These are phyloP conservation scores for Rhinatrema bivittatum DNA, from an alignment of 2,797 vertebrate species.

Conservation along the genomic window DNA sequence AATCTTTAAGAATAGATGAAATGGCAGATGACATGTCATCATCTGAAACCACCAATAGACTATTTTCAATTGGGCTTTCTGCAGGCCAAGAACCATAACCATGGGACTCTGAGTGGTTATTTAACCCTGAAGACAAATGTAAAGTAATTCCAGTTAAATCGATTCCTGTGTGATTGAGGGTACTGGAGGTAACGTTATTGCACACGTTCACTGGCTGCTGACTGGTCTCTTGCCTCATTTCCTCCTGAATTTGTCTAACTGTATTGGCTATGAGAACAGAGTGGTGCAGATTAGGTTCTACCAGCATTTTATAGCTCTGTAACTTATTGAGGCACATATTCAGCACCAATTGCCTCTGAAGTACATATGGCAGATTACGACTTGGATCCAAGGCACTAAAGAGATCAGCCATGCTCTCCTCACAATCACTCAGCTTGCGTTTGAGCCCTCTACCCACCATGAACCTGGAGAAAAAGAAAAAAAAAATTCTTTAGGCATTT, in stretches of 20 bases:
- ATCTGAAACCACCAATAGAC: conserved; percentile 40
- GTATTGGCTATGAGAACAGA: conserved; percentile 81
- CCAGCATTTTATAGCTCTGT: conserved; percentile 63
- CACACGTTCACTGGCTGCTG: conserved; percentile 34
- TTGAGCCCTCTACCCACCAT: conserved; percentile 83
- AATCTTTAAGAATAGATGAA: conserved; percentile 56
- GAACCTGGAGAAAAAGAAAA: conserved; percentile 46
- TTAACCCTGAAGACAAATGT: conserved; percentile 34
- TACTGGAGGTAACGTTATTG: conserved; percentile 22
- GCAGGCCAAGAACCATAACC: conserved; percentile 32
- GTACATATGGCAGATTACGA: conserved; percentile 50
- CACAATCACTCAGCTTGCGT: conserved; percentile 71
- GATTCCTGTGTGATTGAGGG: conserved; percentile 29
- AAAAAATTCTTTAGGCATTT: background rate
- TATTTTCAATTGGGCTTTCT: conserved; percentile 45
- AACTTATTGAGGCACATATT: conserved; percentile 77
- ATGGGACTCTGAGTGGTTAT: conserved; percentile 32
- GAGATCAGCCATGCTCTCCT: conserved; percentile 55
- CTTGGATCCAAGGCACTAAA: conserved; percentile 49
- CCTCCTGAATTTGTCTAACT: conserved; percentile 73
- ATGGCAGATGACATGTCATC: conserved; percentile 44
- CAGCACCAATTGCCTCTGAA: conserved; percentile 76
- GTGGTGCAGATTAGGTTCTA: conserved; percentile 76
- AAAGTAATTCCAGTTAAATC: conserved; percentile 37
- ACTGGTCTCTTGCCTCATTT: conserved; percentile 60